Evolutionary conservation across 2,113 vertebrate species (phyloP), one percentile per base, ranked within the genome.

Genomic region (Paramisgurnus dabryanus): DNA sequence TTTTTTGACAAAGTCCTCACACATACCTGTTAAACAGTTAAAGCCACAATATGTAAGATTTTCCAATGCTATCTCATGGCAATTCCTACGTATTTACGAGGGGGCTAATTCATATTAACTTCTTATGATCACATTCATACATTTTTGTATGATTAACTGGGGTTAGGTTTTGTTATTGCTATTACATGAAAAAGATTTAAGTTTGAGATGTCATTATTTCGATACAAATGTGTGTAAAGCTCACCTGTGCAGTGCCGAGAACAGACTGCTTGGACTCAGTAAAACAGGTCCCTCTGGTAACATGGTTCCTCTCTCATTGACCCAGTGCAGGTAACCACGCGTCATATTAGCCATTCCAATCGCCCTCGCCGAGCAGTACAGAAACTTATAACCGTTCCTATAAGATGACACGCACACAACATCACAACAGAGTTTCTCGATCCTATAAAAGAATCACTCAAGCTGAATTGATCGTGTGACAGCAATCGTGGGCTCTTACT

Each of bases 301-400:
- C 89, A 98, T 96, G 0, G 95, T 97, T 80, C 97, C 98, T 27
- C 96, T 91, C 79, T 99, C 97, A 1, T 98, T 99, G 45, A 99
- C 98, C 97, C 98, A 99, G 90, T 96, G 95, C 80, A 99, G 89
- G 84, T 99, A 99, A 5, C 97, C 97, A 80, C 97, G 86, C 4
- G 98, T 99, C 97, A 99, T 98, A 86, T 95, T 95, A 0, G 98
- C 98, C 98, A 99, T 99, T 58, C 97, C 98, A 17, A 99, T 99
- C 7, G 97, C 98, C 1, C 97, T 92, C 0, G 98, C 97, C 0
- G 98, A 99, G 81, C 98, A 99, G 87, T 99, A 99, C 80, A 99
- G 86, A 87, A 99, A 97, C 89, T 98, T 99, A 82, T 99, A 99
- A 22, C 97, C 98, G 0, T 99, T 99, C 85, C 97, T 99, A 80